Conservation (phyloP, 2,888 invertebrate species). For the Lasioglossum morio region DNA sequence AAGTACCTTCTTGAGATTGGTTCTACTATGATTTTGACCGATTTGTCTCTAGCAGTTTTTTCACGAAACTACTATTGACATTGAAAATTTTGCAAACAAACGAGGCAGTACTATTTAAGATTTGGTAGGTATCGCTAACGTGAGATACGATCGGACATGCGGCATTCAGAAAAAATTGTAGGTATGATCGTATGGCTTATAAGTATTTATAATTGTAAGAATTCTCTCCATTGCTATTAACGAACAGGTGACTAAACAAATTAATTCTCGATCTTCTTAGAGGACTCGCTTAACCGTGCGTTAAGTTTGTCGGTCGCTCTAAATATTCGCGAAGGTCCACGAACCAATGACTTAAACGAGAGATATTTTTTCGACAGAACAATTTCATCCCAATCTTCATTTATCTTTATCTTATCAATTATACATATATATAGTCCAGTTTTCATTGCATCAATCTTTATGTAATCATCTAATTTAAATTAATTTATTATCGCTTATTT, state of each 20-base stretch:
- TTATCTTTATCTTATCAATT: conserved; percentile 56
- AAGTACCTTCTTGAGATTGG: conserved; percentile 12
- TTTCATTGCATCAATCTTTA: conserved; percentile 58
- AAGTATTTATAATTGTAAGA: conserved; percentile 72
- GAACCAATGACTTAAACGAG: conserved; percentile 53
- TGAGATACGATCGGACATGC: conserved; percentile 79
- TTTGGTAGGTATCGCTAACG: conserved; percentile 65
- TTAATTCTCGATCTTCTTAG: conserved; percentile 60
- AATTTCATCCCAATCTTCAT: conserved; percentile 54
- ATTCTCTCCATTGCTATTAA: conserved; percentile 70
- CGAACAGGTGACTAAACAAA: conserved; percentile 35
- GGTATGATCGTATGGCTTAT: conserved; percentile 68
- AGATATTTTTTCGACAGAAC: conserved; percentile 49
- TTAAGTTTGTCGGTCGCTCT: conserved; percentile 70
- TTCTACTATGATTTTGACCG: conserved; percentile 27
- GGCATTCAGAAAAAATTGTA: conserved; percentile 74
- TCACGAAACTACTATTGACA: conserved; percentile 34
- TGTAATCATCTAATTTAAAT: conserved; percentile 68
- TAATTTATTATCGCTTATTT: conserved; percentile 72
- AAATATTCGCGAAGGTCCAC: conserved; percentile 23
- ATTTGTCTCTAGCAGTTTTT: conserved; percentile 36
- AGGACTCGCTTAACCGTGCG: conserved; percentile 78
- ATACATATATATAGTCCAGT: conserved; percentile 58
- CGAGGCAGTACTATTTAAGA: conserved; percentile 58
- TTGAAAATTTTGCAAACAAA: conserved; percentile 23